Percentiles rank a stretch among this genome's conserved stretches.
phyloP scores from a whole-genome alignment of 2,113 vertebrate species.

The Ictalurus furcatus region DNA sequence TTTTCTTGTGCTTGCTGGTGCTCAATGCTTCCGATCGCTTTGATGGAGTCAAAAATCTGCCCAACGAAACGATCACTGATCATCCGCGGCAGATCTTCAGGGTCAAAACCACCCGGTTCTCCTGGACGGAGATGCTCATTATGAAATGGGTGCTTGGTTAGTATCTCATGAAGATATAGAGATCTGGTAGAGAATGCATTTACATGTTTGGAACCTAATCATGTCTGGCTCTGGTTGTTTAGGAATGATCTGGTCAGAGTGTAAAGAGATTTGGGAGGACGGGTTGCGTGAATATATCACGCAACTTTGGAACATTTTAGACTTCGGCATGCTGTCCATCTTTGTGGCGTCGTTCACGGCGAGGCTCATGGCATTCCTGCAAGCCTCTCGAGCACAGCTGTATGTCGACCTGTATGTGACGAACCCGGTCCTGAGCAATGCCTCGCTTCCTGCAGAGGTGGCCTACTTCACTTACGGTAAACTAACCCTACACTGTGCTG shows the following conservation, averaged over 20 bases:
- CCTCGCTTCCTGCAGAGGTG: slow-evolving; percentile 80
- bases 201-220: slow-evolving; percentile 36
- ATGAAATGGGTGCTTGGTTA: slow-evolving; percentile 89
- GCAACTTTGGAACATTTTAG: slow-evolving; percentile 86
- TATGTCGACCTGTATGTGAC: slow-evolving; percentile 81
- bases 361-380: slow-evolving; percentile 85
- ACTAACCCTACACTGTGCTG: neutral
- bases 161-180: slow-evolving; percentile 9
- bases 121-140: slow-evolving; percentile 88
- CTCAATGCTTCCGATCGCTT: slow-evolving; percentile 90
- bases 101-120: slow-evolving; percentile 86
- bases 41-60: slow-evolving; percentile 79
- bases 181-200: neutral
- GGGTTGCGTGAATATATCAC: slow-evolving; percentile 80
- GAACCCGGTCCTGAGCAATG: slow-evolving; percentile 75
- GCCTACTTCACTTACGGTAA: slow-evolving; percentile 85
- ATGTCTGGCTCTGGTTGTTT: slow-evolving; percentile 12
- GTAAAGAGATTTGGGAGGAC: slow-evolving; percentile 88
- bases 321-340: slow-evolving; percentile 87
- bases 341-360: slow-evolving; percentile 85
- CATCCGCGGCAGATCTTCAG: slow-evolving; percentile 86
- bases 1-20: slow-evolving; percentile 84
- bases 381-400: slow-evolving; percentile 80
- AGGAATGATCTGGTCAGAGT: slow-evolving; percentile 91
- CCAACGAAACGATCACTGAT: slow-evolving; percentile 83